A percentile compares a stretch with the other conserved stretches of the same genome.
These are phyloP conservation scores for Tetrapedia diversipes DNA, from an alignment of 2,888 invertebrate genomes.

Conservation along the genomic window DNA sequence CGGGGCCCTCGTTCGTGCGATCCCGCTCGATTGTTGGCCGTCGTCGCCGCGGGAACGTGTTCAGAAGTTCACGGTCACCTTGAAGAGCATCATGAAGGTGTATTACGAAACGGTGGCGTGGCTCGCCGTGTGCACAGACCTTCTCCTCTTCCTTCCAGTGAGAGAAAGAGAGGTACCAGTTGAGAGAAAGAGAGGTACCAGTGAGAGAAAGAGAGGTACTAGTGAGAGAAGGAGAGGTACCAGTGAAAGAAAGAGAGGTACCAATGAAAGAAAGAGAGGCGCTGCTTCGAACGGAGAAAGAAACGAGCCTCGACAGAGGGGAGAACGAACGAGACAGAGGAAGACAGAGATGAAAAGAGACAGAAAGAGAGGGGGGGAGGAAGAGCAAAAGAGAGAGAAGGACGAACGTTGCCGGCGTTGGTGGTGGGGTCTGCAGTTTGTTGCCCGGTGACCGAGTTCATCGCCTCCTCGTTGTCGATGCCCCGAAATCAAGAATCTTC, in stretches of 20 bases:
- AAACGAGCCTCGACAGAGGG: not conserved
- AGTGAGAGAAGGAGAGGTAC: too few species aligned
- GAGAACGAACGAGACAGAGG: not conserved
- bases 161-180: not conserved
- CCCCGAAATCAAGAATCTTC: slow-evolving; percentile 82
- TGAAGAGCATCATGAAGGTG: slow-evolving; percentile 69
- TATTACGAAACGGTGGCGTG: slow-evolving; percentile 51
- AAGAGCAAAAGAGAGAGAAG: not conserved
- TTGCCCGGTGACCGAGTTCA: slow-evolving; percentile 83
- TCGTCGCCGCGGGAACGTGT: slow-evolving; percentile 50
- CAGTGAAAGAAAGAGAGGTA: too few species aligned
- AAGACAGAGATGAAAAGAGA: not conserved
- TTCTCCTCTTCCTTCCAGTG: slow-evolving; percentile 22
- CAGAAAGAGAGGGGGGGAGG: not conserved
- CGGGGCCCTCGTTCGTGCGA: slow-evolving; percentile 11
- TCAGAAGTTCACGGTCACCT: slow-evolving; percentile 76
- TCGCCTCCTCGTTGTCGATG: slow-evolving; percentile 76
- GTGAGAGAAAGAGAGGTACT: not conserved
- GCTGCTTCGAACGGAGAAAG: not conserved
- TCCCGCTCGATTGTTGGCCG: slow-evolving; percentile 34
- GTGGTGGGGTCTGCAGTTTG: slow-evolving; percentile 79
- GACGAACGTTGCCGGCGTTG: not conserved
- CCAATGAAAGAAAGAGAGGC: not conserved
- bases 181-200: not conserved
- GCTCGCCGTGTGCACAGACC: slow-evolving; percentile 55